Base-by-base conservation (phyloP, 2,888 invertebrate genomes). In the Quadroppia sp. region DNA sequence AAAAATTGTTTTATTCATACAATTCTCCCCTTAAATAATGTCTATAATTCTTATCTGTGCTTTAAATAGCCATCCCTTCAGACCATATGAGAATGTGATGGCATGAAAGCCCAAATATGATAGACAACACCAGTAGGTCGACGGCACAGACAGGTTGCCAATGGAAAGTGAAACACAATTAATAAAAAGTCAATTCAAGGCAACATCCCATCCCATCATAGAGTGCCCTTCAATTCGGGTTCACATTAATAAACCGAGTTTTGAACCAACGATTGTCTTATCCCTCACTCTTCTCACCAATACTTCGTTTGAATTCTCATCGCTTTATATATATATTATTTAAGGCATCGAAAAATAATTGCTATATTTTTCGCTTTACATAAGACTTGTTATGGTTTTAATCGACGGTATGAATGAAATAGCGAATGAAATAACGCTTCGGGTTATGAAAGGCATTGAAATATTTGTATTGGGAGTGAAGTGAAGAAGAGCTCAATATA, bases 391-490 rank as follows among this genome's bases (percentile, higher is more conserved):
- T 50, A 25, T 17, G 23, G 53, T 53, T 53, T 13, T 13, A n/a
- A n/a, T n/a, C n/a, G 6, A 25, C 53, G 11, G 6, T 36, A 36
- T 36, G 4, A 11, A 36, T 36, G 11, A 11, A 4, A 36, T 36
- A 36, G n/a, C n/a, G n/a, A n/a, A n/a, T n/a, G 36, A 36, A 56
- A 67, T 67, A 67, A n/a, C n/a, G 67, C 67, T 67, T 67, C 67
- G 23, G 67, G 67, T 36, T 40, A 67, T 67, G 32, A 67, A 67
- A 67, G 67, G 20, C 67, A 67, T 67, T 67, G 67, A 67, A 67
- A 23, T 23, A 67, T n/a, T n/a, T n/a, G n/a, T n/a, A n/a, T 59
- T 32, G 59, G 32, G 30, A 59, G 59, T 59, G 30, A 59, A 23
- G 28, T 4, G 28, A 32, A 32, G 59, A 59, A n/a, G 59, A 32